Percentiles rank a stretch among this genome's conserved stretches.
phyloP scores from a whole-genome alignment of 2,888 invertebrate genomes.

The Nomada lathburiana region DNA sequence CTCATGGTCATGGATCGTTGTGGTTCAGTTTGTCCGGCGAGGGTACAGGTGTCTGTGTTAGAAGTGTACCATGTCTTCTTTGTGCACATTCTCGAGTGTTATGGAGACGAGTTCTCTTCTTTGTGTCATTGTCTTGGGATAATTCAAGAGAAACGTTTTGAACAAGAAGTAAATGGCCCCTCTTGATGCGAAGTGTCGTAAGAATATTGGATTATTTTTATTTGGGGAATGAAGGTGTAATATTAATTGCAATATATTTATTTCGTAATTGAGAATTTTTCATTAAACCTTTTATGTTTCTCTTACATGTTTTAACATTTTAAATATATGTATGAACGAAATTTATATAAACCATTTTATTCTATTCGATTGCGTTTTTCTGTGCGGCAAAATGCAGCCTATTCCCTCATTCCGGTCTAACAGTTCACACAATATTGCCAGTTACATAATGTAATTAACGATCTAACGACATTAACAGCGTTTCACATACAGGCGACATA shows the following conservation, averaged over 20 bases:
- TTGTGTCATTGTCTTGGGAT: conserved; percentile 3
- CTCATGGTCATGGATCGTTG: not conserved
- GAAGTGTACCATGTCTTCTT: not conserved
- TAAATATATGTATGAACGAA: not conserved
- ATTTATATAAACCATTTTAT: not conserved
- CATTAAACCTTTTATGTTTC: no score
- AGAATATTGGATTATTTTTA: not conserved
- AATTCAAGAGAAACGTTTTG: not conserved
- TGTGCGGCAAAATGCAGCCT: not conserved
- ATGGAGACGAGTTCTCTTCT: conserved; percentile 1
- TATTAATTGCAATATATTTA: not conserved
- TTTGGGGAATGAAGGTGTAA: not conserved
- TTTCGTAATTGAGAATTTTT: not conserved
- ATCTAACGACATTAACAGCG: conserved; percentile 25
- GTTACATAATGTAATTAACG: conserved; percentile 30
- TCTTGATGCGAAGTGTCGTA: not conserved
- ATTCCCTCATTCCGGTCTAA: not conserved
- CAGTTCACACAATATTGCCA: not conserved
- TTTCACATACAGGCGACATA: conserved; percentile 4
- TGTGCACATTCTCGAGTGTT: conserved; percentile 1
- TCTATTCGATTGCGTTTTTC: not conserved
- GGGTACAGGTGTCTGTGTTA: not conserved
- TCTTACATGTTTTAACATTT: not conserved
- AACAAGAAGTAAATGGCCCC: not conserved
- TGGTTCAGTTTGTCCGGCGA: not conserved